A percentile compares a stretch with the other conserved stretches of the same genome.
phyloP scores from a whole-genome alignment of 2,888 invertebrate species.

The Andrena hattorfiana region DNA sequence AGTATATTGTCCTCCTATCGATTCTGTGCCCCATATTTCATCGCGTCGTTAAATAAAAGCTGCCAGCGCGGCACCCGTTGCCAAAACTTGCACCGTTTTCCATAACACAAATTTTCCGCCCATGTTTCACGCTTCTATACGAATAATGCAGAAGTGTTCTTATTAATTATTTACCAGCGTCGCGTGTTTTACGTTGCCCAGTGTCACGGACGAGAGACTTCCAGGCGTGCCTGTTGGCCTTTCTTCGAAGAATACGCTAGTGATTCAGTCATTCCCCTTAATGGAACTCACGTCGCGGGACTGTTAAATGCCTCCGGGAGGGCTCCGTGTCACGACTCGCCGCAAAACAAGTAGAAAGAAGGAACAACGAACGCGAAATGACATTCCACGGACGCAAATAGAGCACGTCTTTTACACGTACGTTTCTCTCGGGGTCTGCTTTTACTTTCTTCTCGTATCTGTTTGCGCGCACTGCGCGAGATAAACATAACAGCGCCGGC shows the following conservation, averaged over 20 bases:
- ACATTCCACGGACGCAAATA: conserved; percentile 75
- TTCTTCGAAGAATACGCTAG: conserved; percentile 8
- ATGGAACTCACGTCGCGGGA: conserved; percentile 42
- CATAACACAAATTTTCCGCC: not conserved
- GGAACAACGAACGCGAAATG: conserved; percentile 62
- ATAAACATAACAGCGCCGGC: conserved; percentile 71
- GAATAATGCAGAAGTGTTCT: not conserved
- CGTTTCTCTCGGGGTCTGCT: conserved; percentile 42
- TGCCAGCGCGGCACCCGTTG: not conserved
- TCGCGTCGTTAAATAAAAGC: conserved; percentile 8
- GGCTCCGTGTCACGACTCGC: conserved; percentile 50
- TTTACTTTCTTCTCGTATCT: conserved; percentile 52
- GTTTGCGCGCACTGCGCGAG: conserved; percentile 54
- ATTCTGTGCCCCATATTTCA: conserved; percentile 34
- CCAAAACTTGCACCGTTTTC: not conserved
- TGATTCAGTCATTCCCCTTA: conserved; percentile 53
- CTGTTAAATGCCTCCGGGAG: conserved; percentile 55
- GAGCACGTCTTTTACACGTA: conserved; percentile 69
- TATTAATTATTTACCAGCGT: not conserved
- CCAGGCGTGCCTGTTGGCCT: not conserved
- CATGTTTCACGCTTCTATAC: not conserved
- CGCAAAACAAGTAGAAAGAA: conserved; percentile 55
- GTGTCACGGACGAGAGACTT: not conserved
- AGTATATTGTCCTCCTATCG: conserved; percentile 39
- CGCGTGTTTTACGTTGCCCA: not conserved